Evolutionary conservation across 2,113 vertebrate species (phyloP).

Genomic region (Hydrochoerus hydrochaeris): DNA sequence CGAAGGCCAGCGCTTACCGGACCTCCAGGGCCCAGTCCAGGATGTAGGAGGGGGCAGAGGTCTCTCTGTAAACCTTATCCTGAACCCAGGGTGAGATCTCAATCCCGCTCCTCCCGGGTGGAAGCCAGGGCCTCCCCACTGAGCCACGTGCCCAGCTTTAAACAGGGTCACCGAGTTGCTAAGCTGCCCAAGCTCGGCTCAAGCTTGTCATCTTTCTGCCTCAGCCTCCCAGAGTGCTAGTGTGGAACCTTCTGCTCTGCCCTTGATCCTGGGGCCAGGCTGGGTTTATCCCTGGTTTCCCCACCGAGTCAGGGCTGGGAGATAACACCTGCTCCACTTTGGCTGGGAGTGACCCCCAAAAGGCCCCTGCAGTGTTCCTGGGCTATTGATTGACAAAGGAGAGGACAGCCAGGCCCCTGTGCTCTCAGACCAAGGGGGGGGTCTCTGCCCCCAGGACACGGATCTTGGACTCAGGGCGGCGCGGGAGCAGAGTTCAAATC

Average conservation of each 20-base stretch:
- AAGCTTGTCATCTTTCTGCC: background rate
- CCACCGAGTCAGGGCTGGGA: background rate
- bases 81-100: background rate
- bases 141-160: background rate
- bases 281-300: background rate
- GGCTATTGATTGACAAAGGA: background rate
- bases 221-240: background rate
- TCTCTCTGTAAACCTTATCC: background rate
- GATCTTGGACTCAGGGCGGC: background rate
- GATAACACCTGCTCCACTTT: background rate
- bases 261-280: background rate
- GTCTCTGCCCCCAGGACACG: background rate
- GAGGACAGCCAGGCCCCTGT: background rate
- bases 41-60: too few relatives aligned
- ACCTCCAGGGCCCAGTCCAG: background rate
- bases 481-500: background rate
- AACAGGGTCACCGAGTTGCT: background rate
- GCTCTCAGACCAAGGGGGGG: too few relatives aligned
- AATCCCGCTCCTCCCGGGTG: background rate
- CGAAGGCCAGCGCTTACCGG: background rate
- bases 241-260: background rate
- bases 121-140: background rate
- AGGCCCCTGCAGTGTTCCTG: background rate
- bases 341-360: background rate
- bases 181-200: background rate